Percentiles rank a stretch among this genome's conserved stretches.
phyloP scores from a whole-genome alignment of 2,113 vertebrate species.

The Brienomyrus longianalis region DNA sequence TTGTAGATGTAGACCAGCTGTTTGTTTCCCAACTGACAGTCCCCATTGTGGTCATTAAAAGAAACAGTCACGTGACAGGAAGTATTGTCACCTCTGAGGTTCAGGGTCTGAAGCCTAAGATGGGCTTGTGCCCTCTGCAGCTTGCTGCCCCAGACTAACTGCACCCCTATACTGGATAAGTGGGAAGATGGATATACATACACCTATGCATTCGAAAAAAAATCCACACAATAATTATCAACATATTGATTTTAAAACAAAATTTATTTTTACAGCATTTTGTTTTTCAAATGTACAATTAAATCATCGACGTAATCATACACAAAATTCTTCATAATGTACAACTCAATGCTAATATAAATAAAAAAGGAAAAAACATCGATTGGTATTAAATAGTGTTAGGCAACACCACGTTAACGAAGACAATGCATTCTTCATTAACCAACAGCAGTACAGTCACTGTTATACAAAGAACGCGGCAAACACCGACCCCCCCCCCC shows the following conservation, averaged over 20 bases:
- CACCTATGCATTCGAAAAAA: background rate
- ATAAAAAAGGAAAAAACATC: constrained; percentile 65
- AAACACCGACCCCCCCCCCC: constrained; percentile 23
- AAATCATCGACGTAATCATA: constrained; percentile 77
- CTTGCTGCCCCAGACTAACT: background rate
- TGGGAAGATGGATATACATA: background rate
- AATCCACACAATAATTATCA: background rate
- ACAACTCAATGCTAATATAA: constrained; percentile 86
- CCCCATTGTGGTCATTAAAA: background rate
- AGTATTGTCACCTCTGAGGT: background rate
- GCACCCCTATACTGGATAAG: background rate
- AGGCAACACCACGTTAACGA: constrained; percentile 75
- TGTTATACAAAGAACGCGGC: constrained; percentile 33
- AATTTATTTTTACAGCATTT: constrained; percentile 59
- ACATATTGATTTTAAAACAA: constrained; percentile 55
- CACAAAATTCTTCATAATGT: constrained; percentile 71
- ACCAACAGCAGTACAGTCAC: constrained; percentile 55
- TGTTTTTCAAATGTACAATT: constrained; percentile 69
- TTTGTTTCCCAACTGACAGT: background rate
- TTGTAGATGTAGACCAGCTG: background rate
- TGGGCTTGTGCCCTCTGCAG: background rate
- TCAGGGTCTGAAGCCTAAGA: background rate
- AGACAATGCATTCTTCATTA: constrained; percentile 62
- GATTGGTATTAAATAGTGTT: constrained; percentile 76
- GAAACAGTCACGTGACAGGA: background rate